Conservation (phyloP, 1,140 invertebrate species). For the Melanaphis sacchari region DNA sequence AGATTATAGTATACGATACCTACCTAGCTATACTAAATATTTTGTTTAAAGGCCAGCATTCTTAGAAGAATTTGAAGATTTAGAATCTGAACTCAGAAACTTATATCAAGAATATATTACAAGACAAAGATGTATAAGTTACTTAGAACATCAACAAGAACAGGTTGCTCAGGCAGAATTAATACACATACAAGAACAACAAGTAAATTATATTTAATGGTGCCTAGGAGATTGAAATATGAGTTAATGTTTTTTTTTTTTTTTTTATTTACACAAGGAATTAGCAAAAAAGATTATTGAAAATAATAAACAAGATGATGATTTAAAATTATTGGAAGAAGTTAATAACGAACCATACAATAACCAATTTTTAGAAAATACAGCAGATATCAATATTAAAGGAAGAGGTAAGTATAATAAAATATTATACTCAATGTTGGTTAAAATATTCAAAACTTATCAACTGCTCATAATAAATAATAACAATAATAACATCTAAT, state of each 20-base stretch:
- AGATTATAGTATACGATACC: no score
- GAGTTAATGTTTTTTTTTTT: background rate
- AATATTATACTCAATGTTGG: background rate
- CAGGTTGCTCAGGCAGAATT: conserved; percentile 61
- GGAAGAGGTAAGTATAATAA: conserved; percentile 36
- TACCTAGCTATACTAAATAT: background rate
- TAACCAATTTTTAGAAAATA: conserved; percentile 31
- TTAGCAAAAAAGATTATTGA: conserved; percentile 41
- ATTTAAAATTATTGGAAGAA: conserved; percentile 53
- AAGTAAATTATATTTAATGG: conserved; percentile 32
- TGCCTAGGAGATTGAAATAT: background rate
- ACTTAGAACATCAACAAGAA: conserved; percentile 78
- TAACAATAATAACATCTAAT: background rate
- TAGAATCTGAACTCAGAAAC: conserved; percentile 84
- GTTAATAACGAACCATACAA: conserved; percentile 36
- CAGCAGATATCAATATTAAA: conserved; percentile 39
- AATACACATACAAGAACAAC: conserved; percentile 44
- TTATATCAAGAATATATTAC: conserved; percentile 89
- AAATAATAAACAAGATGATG: conserved; percentile 47
- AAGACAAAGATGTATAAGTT: conserved; percentile 86
- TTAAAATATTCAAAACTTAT: background rate
- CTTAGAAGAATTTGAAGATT: conserved; percentile 93
- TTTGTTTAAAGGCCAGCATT: conserved; percentile 82
- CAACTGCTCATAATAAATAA: background rate
- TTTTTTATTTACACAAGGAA: background rate